These are phyloP conservation scores for Channa striata DNA, from an alignment of 2,797 vertebrate genomes.

Conservation along the genomic window DNA sequence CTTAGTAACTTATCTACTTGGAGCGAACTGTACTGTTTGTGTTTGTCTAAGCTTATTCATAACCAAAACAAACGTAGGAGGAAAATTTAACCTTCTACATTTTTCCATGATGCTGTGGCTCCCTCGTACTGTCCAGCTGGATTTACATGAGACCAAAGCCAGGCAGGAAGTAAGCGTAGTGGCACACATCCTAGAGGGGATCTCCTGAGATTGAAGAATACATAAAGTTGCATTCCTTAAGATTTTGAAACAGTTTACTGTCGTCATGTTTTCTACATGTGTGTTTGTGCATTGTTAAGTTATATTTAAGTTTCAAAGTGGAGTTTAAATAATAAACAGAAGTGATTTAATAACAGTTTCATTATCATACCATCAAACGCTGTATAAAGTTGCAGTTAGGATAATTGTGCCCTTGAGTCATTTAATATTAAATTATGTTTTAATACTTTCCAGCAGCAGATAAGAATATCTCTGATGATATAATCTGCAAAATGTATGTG, in stretches of 20 bases:
- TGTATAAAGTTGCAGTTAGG: too few species aligned
- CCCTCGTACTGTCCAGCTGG: constrained; percentile 23
- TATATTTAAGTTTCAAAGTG: too few species aligned
- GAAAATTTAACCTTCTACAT: constrained; percentile 34
- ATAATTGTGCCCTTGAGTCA: too few species aligned
- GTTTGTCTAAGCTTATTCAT: not conserved
- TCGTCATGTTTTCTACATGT: too few species aligned
- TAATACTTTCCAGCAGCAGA: not conserved
- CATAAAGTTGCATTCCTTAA: not conserved
- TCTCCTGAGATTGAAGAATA: not conserved
- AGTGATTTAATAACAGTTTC: too few species aligned
- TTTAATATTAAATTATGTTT: too few species aligned
- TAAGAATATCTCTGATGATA: not conserved
- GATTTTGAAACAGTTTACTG: too few species aligned
- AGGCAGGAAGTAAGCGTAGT: constrained; percentile 26
- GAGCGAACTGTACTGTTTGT: not conserved
- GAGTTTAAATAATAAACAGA: too few species aligned
- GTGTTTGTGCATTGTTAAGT: too few species aligned
- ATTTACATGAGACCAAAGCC: constrained; percentile 16
- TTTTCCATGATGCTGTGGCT: constrained; percentile 58
- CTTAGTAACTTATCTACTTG: not conserved
- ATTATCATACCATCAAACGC: too few species aligned
- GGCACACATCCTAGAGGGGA: constrained; percentile 6
- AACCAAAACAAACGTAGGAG: constrained; percentile 11
- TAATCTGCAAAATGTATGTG: not conserved